Percentiles rank a stretch among this genome's conserved stretches.
phyloP scores from a whole-genome alignment of 2,797 vertebrate species.

The Chanos chanos region DNA sequence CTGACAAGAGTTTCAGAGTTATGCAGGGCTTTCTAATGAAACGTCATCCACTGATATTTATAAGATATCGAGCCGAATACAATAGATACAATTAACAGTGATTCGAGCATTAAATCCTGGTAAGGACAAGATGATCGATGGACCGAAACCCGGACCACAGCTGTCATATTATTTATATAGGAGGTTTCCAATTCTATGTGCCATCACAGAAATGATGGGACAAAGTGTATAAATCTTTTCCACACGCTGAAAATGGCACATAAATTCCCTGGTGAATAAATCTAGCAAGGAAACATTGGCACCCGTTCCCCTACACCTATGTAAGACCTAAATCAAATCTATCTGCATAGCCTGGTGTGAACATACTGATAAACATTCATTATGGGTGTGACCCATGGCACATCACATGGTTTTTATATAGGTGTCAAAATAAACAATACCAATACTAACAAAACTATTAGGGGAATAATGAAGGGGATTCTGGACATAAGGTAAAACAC shows the following conservation, averaged over 20 bases:
- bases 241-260: constrained; percentile 10
- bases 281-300: background rate
- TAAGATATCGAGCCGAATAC: constrained; percentile 47
- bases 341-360: too few species aligned
- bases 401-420: too few species aligned
- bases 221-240: constrained; percentile 4
- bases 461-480: too few species aligned
- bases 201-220: background rate
- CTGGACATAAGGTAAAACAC: too few species aligned
- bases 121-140: constrained; percentile 35
- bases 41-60: constrained; percentile 52
- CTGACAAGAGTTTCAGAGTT: constrained; percentile 26
- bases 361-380: too few species aligned
- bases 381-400: too few species aligned
- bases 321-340: background rate
- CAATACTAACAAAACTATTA: too few species aligned
- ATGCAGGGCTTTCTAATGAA: constrained; percentile 50
- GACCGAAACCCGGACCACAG: too few species aligned
- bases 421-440: too few species aligned
- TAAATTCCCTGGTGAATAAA: constrained; percentile 5
- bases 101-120: constrained; percentile 14
- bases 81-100: constrained; percentile 49
- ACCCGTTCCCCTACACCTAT: background rate
- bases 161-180: too few species aligned
- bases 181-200: too few species aligned